Percentiles rank a stretch among this genome's conserved stretches.
Conservation (phyloP, 1,140 invertebrate species). For the Eurosta solidaginis region DNA sequence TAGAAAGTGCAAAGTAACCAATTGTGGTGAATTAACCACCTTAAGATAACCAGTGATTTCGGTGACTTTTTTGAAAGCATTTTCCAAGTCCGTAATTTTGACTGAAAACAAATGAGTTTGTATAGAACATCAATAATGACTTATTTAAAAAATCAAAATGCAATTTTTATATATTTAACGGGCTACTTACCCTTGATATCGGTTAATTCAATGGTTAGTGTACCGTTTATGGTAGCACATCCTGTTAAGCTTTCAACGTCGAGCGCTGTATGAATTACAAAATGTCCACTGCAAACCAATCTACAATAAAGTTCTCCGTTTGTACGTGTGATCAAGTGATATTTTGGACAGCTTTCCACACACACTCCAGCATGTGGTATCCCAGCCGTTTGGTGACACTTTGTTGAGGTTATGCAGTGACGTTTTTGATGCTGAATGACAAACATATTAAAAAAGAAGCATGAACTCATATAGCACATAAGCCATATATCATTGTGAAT, state of each 20-base stretch:
- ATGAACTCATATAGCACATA: too few relatives aligned
- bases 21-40: constrained; percentile 74
- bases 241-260: constrained; percentile 42
- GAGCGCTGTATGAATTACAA: constrained; percentile 36
- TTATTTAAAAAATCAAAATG: not conserved
- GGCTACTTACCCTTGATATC: constrained; percentile 44
- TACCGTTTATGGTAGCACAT: constrained; percentile 49
- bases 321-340: constrained; percentile 36
- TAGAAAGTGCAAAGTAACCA: constrained; percentile 80
- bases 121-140: too few relatives aligned
- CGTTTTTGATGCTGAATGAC: not conserved
- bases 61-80: constrained; percentile 73
- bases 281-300: constrained; percentile 44
- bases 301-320: constrained; percentile 39
- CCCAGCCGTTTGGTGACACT: constrained; percentile 40
- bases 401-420: constrained; percentile 38
- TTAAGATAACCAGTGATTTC: constrained; percentile 81
- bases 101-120: constrained; percentile 34
- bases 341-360: constrained; percentile 42
- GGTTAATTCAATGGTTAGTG: constrained; percentile 46
- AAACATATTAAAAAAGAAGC: too few relatives aligned
- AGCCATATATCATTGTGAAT: too few relatives aligned
- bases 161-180: not conserved
- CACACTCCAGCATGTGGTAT: constrained; percentile 45
- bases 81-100: constrained; percentile 64